Evolutionary conservation across 2,888 invertebrate species (phyloP).

Genomic region (Helobdella robusta): DNA sequence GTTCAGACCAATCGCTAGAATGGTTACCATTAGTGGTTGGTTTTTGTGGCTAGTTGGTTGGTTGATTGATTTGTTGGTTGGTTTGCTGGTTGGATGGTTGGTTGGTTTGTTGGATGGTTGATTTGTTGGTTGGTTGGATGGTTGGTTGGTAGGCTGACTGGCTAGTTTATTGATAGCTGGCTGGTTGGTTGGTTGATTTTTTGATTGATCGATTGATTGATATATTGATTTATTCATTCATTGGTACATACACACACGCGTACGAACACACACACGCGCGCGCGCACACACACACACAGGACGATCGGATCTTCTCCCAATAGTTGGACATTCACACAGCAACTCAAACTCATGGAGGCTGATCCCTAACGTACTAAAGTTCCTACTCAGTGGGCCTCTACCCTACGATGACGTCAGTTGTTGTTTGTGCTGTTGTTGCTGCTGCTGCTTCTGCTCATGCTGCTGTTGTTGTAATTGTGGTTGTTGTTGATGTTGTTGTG

Average conservation of each 20-base stretch:
- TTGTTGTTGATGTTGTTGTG: background rate
- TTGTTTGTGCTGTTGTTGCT: background rate
- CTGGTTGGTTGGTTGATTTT: no score
- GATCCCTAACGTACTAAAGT: slow-evolving; percentile 70
- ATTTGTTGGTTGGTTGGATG: no score
- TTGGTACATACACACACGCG: no score
- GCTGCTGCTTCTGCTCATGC: background rate
- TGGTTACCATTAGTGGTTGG: slow-evolving; percentile 67
- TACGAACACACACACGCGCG: no score
- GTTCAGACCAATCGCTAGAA: slow-evolving; percentile 84
- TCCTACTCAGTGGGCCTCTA: slow-evolving; percentile 64
- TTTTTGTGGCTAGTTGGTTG: no score
- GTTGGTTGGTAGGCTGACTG: no score
- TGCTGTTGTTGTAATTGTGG: background rate
- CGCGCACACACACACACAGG: slow-evolving; percentile 41
- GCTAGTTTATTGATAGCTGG: no score
- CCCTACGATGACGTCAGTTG: slow-evolving; percentile 66
- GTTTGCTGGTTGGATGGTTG: no score
- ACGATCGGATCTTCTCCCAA: slow-evolving; percentile 79
- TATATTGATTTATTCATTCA: no score
- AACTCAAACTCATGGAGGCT: slow-evolving; percentile 84
- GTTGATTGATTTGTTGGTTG: no score
- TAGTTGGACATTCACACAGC: slow-evolving; percentile 67
- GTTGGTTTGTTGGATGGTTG: no score
- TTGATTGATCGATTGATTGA: no score